Conservation (phyloP, 2,888 invertebrate species). For the Teinopalpus imperialis region DNA sequence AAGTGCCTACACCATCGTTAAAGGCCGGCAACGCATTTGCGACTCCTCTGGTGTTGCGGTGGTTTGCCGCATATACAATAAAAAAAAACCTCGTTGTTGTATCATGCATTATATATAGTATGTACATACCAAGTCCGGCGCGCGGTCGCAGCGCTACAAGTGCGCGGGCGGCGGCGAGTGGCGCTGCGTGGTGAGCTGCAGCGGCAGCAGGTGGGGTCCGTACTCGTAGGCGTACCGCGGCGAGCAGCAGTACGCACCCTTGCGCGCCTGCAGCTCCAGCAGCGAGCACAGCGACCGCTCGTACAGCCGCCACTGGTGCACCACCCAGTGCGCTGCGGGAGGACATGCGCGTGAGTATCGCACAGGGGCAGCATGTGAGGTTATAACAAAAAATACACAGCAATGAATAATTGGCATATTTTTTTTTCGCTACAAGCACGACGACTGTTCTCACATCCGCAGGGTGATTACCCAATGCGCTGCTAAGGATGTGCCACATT, state of each 20-base stretch:
- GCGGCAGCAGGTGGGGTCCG: constrained; percentile 58
- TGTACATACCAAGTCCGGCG: constrained; percentile 50
- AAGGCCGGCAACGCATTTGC: no score
- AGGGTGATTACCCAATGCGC: no score
- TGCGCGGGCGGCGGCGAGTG: constrained; percentile 73
- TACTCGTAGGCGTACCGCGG: constrained; percentile 71
- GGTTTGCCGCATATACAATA: no score
- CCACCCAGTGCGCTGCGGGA: constrained; percentile 67
- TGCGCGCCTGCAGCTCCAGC: constrained; percentile 67
- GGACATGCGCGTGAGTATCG: constrained; percentile 1
- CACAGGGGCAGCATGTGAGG: no score
- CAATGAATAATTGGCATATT: no score
- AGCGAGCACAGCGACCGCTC: constrained; percentile 71
- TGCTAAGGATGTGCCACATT: no score
- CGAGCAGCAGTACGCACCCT: constrained; percentile 67
- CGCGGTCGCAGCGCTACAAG: constrained; percentile 70
- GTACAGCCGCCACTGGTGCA: constrained; percentile 73
- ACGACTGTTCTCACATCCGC: no score
- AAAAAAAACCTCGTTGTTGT: no score
- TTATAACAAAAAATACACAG: no score
- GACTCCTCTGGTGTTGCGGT: no score
- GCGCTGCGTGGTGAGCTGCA: constrained; percentile 64
- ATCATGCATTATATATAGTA: no score
- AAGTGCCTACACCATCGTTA: no score
- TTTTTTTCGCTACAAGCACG: neutral